Evolutionary conservation across 1,140 invertebrate species (phyloP).

Genomic region (Patella vulgata): DNA sequence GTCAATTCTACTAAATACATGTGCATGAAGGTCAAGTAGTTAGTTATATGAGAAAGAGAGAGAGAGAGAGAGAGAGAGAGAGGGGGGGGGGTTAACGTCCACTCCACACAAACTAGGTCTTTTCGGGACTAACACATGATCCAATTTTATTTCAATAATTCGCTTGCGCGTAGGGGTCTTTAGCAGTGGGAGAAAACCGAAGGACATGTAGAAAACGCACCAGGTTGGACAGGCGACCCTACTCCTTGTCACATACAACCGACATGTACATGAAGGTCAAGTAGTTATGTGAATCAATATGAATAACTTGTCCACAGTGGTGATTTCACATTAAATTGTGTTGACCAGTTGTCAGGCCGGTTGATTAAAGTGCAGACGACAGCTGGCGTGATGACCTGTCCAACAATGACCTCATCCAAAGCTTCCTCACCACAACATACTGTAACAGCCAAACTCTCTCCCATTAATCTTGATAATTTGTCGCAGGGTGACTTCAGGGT

Average conservation of each 20-base stretch:
- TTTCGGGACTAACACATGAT: no score
- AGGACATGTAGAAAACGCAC: not conserved
- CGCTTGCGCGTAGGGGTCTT: no score
- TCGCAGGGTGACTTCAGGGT: no score
- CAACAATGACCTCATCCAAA: no score
- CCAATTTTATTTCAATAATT: no score
- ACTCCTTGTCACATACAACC: not conserved
- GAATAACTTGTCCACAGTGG: not conserved
- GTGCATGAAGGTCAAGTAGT: not conserved
- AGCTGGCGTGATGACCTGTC: not conserved
- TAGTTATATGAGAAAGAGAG: not conserved
- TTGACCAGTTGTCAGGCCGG: not conserved
- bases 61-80: not conserved
- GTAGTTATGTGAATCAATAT: not conserved
- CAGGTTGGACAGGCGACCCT: not conserved
- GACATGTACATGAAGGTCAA: not conserved
- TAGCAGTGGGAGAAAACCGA: no score
- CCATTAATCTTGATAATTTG: no score
- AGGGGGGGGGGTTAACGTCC: no score
- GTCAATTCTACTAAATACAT: constrained; percentile 1
- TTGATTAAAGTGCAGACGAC: not conserved
- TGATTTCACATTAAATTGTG: not conserved
- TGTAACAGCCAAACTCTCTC: no score
- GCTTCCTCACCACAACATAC: no score
- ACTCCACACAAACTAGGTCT: no score